phyloP scores from a whole-genome alignment of 2,888 invertebrate genomes.

The Drosophila pseudotakahashii region DNA sequence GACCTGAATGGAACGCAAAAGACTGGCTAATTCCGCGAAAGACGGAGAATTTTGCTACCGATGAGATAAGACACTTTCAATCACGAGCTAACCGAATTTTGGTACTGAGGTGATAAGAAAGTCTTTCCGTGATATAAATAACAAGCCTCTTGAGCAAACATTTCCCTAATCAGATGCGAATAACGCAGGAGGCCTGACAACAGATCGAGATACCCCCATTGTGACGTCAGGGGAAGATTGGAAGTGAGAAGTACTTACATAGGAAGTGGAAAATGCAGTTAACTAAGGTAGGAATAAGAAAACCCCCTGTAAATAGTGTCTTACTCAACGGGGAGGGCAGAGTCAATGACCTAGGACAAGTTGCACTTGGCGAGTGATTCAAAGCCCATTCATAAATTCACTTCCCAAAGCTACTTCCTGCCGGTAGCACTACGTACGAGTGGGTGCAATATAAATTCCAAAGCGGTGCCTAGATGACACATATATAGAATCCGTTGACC shows the following conservation, averaged over 20 bases:
- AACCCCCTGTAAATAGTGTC: slow-evolving; percentile 1
- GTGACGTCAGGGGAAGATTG: slow-evolving; percentile 54
- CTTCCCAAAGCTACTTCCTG: slow-evolving; percentile 41
- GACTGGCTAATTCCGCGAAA: slow-evolving; percentile 28
- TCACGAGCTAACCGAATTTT: slow-evolving; percentile 24
- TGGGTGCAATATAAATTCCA: slow-evolving; percentile 43
- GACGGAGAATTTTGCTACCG: slow-evolving; percentile 17
- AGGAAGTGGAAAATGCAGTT: slow-evolving; percentile 1
- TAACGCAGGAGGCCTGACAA: slow-evolving; percentile 25
- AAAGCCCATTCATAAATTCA: slow-evolving; percentile 42
- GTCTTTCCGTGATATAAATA: not conserved
- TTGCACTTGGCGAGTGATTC: slow-evolving; percentile 38
- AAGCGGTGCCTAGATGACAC: slow-evolving; percentile 32
- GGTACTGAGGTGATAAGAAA: slow-evolving; percentile 13
- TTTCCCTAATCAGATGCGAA: slow-evolving; percentile 32
- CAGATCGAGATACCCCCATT: slow-evolving; percentile 9
- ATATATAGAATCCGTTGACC: slow-evolving; percentile 22
- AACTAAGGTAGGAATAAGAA: not conserved
- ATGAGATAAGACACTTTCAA: slow-evolving; percentile 27
- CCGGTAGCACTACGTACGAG: slow-evolving; percentile 11
- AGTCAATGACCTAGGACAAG: slow-evolving; percentile 37
- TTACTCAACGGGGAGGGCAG: slow-evolving; percentile 11
- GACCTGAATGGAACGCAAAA: slow-evolving; percentile 1
- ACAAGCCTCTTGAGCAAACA: slow-evolving; percentile 31
- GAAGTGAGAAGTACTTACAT: not conserved